Base-by-base conservation (phyloP, 1,140 invertebrate species). In the Euwallacea fornicatus region DNA sequence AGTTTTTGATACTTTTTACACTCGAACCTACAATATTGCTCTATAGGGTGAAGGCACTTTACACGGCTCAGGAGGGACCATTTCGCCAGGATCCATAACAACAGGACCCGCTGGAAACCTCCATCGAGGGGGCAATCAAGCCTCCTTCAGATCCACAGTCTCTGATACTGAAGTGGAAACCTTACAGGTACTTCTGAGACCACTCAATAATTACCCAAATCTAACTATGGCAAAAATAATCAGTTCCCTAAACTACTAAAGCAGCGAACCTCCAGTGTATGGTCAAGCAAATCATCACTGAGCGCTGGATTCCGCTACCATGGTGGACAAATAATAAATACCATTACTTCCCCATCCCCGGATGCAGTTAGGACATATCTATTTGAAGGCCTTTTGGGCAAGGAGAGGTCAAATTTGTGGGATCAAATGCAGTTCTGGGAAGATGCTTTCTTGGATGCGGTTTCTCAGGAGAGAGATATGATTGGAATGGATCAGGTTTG, bases 341-440 rank as follows among this genome's bases (percentile, higher is more conserved):
- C 93, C 0, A 91, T 90, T 0, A 85, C 86, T 2, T 88, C 93
- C 2, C 91, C 93, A 0, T 94, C 92, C 76, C 93, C 93, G 0
- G 95, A 97, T 72, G 89, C 90, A 42, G 90, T 90, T 0, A 86
- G 94, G 74, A 95, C 93, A 0, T 98, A 98, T 81, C 82, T 98
- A 7, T 98, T 96, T 82, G 95, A 98, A 85, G 95, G 93, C 2
- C 78, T 89, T 9, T 80, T 89, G 72, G 87, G 87, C 78, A 87
- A 85, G 72, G 82, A 80, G 2, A 86, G 96, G 73, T 93, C 92
- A 4, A 88, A 89, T 44, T 82, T 99, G n/a, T 99, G 98, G 97
- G 97, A 99, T 82, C 94, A 99, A 84, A 97, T 99, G 93, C 96
- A 99, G 79, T 99, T 99, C 83, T 99, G 98, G 98, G 98, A 99